Evolutionary conservation across 2,113 vertebrate genomes (phyloP).

Genomic region (Marmota monax): DNA sequence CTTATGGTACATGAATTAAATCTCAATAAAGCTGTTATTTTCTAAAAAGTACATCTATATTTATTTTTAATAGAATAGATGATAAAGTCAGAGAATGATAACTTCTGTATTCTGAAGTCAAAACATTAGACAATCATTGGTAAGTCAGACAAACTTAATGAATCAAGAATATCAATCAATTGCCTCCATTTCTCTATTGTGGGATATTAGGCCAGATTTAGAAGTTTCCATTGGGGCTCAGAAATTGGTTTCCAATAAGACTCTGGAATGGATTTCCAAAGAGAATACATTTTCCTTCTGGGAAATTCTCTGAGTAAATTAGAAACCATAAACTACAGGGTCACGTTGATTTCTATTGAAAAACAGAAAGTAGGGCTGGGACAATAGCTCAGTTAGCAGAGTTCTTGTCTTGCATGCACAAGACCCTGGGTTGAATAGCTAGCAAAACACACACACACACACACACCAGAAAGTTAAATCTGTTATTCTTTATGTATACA

Average conservation of each 20-base stretch:
- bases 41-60: neutral
- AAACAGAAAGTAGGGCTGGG: neutral
- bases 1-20: neutral
- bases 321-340: constrained; percentile 4
- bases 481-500: neutral
- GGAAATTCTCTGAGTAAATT: constrained; percentile 45
- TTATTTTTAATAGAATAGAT: neutral
- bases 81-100: neutral
- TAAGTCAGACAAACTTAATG: neutral
- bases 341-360: constrained; percentile 41
- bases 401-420: no score
- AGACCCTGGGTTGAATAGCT: no score
- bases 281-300: constrained; percentile 35
- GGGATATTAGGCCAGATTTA: constrained; percentile 8
- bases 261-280: constrained; percentile 50
- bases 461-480: neutral
- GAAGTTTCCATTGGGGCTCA: neutral
- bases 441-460: no score
- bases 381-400: no score
- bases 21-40: neutral
- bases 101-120: neutral
- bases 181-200: neutral
- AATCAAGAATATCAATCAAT: neutral
- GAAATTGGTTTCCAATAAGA: constrained; percentile 58
- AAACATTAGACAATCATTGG: neutral